A percentile compares a stretch with the other conserved stretches of the same genome.
Evolutionary conservation across 2,113 vertebrate genomes (phyloP).

Genomic region (Sinosuthora webbiana): DNA sequence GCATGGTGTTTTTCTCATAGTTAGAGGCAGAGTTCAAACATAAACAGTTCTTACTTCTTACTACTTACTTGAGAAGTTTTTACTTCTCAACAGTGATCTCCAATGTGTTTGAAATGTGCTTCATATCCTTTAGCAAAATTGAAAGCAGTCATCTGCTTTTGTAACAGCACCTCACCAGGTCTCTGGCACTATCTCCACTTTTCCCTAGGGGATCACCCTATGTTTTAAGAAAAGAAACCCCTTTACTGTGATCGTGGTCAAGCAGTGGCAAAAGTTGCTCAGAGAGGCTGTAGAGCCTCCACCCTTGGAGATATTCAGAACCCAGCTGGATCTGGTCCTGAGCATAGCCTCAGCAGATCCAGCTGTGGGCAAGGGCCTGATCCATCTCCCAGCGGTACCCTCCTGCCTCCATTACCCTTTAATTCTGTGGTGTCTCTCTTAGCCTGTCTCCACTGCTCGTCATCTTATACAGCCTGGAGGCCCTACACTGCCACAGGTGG

Average conservation of each 20-base stretch:
- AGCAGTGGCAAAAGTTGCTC: neutral
- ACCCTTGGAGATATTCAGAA: neutral
- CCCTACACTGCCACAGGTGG: neutral
- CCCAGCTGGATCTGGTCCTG: neutral
- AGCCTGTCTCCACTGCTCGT: neutral
- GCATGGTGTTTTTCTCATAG: neutral
- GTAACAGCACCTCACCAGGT: neutral
- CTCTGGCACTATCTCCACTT: neutral
- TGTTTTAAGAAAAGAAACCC: neutral
- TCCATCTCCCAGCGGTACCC: neutral
- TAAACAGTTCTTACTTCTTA: neutral
- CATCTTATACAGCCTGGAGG: neutral
- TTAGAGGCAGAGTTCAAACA: neutral
- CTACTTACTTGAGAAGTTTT: neutral
- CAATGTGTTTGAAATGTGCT: neutral
- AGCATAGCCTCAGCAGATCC: neutral
- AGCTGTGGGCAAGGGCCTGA: neutral
- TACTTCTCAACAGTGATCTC: neutral
- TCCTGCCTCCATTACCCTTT: neutral
- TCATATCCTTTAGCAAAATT: neutral
- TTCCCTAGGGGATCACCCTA: neutral
- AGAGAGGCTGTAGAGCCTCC: neutral
- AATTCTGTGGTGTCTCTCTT: neutral
- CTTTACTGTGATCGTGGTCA: neutral
- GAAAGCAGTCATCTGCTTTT: neutral